phyloP scores from a whole-genome alignment of 2,888 invertebrate genomes.

The Caenorhabditis afra region DNA sequence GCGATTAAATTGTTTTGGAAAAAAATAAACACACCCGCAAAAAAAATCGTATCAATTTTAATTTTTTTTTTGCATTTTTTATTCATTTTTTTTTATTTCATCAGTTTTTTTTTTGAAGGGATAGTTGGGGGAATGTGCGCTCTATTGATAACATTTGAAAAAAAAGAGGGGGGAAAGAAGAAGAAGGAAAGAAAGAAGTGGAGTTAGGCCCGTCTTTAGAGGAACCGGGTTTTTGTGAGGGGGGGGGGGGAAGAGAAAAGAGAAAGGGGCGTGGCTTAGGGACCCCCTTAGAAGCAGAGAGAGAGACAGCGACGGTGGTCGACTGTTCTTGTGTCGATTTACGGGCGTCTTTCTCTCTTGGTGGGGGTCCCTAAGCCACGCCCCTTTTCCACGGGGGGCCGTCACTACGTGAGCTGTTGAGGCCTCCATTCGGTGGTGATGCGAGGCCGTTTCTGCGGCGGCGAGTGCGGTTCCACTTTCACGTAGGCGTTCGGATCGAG shows the following conservation, averaged over 20 bases:
- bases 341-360: too few species aligned
- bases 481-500: constrained; percentile 70
- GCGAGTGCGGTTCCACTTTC: constrained; percentile 77
- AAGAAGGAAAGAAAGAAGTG: not conserved
- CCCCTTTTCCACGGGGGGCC: too few species aligned
- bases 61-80: constrained; percentile 13
- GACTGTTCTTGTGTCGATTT: too few species aligned
- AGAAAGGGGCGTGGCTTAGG: too few species aligned
- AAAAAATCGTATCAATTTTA: not conserved
- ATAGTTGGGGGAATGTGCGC: not conserved
- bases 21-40: not conserved
- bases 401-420: constrained; percentile 66
- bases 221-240: too few species aligned
- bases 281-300: too few species aligned
- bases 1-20: not conserved
- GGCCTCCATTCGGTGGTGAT: constrained; percentile 71
- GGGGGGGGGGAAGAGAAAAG: not conserved
- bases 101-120: not conserved
- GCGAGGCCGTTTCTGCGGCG: constrained; percentile 77
- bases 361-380: too few species aligned
- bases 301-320: too few species aligned
- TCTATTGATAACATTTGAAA: not conserved
- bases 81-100: not conserved
- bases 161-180: not conserved
- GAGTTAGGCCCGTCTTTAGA: not conserved